Conservation (phyloP, 1,140 invertebrate genomes). For the Drosophila kikkawai region DNA sequence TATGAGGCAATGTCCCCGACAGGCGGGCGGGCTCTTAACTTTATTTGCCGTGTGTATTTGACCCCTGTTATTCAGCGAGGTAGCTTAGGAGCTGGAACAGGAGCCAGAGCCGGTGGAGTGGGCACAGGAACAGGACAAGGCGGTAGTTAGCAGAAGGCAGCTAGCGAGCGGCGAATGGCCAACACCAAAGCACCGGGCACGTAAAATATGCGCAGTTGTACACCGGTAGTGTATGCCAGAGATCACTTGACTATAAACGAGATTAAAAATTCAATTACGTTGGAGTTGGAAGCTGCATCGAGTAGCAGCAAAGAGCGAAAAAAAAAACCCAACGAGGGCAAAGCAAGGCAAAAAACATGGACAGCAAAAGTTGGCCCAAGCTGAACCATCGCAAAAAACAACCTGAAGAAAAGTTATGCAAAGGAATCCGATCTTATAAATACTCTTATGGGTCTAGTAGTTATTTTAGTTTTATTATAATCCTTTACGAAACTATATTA, state of each 20-base stretch:
- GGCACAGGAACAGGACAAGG: constrained; percentile 40
- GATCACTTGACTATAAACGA: constrained; percentile 84
- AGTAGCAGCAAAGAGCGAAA: constrained; percentile 63
- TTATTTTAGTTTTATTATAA: no score
- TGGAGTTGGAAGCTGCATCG: constrained; percentile 80
- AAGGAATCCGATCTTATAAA: neutral
- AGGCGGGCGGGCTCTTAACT: constrained; percentile 44
- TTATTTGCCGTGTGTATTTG: constrained; percentile 76
- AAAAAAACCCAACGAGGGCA: constrained; percentile 42
- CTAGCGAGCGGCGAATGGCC: constrained; percentile 24
- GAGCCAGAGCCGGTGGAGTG: neutral
- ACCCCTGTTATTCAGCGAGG: constrained; percentile 20
- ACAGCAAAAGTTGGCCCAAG: constrained; percentile 64
- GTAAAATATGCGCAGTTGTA: constrained; percentile 82
- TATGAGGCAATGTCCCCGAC: constrained; percentile 49
- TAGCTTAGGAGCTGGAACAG: neutral
- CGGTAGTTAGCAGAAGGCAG: constrained; percentile 44
- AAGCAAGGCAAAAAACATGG: constrained; percentile 52
- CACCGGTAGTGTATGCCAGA: constrained; percentile 77
- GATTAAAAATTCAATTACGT: constrained; percentile 84
- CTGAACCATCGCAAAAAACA: constrained; percentile 30
- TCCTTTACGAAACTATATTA: neutral
- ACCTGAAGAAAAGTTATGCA: neutral
- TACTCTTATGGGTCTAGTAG: neutral
- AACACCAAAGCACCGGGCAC: constrained; percentile 50